Evolutionary conservation across 2,113 vertebrate species (phyloP).

Genomic region (Clinocottus analis): DNA sequence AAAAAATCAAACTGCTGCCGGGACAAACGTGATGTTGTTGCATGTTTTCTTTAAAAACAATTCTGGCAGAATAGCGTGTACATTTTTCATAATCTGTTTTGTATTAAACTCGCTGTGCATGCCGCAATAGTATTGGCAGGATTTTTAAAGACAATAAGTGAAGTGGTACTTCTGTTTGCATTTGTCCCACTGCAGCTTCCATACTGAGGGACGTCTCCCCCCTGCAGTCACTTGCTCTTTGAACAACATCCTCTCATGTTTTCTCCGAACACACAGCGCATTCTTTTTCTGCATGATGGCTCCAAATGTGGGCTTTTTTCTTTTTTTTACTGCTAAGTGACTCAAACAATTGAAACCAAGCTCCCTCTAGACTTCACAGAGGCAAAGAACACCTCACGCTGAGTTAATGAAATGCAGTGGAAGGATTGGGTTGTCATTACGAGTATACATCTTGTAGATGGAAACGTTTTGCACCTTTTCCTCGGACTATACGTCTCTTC

Average conservation of each 20-base stretch:
- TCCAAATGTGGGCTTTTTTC: not conserved
- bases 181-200: not conserved
- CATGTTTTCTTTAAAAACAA: too few relatives aligned
- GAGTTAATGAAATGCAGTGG: slow-evolving; percentile 11
- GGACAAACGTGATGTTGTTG: too few relatives aligned
- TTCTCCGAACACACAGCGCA: not conserved
- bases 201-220: not conserved
- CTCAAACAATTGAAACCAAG: slow-evolving; percentile 50
- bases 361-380: too few relatives aligned
- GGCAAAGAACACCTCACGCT: not conserved
- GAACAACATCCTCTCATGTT: not conserved
- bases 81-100: not conserved
- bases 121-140: not conserved
- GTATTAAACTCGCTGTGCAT: not conserved
- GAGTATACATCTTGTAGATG: slow-evolving; percentile 21
- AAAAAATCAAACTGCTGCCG: too few relatives aligned
- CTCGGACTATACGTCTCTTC: not conserved
- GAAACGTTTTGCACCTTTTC: not conserved
- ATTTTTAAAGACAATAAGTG: not conserved
- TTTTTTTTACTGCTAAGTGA: slow-evolving; percentile 9
- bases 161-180: not conserved
- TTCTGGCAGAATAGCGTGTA: too few relatives aligned
- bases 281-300: slow-evolving; percentile 9
- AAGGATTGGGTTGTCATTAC: slow-evolving; percentile 2
- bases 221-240: slow-evolving; percentile 2